A percentile compares a stretch with the other conserved stretches of the same genome.
These are phyloP conservation scores for Phataginus tetradactyla DNA, from an alignment of 2,797 vertebrate genomes.

Conservation along the genomic window DNA sequence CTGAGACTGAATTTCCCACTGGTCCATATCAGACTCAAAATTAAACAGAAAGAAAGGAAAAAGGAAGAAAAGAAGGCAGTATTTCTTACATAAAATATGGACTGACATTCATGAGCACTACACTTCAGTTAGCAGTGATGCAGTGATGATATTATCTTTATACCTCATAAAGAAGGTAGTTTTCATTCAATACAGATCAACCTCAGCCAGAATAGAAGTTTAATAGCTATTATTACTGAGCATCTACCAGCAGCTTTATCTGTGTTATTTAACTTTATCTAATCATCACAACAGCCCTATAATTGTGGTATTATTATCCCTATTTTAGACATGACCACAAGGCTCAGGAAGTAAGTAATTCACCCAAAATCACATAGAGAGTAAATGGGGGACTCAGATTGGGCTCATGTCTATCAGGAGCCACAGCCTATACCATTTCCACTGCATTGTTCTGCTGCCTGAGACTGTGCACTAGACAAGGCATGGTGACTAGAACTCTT, in stretches of 20 bases:
- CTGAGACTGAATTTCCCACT: not conserved
- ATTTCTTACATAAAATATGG: not conserved
- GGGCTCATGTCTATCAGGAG: not conserved
- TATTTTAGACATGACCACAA: not conserved
- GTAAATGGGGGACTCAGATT: not conserved
- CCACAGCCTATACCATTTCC: not conserved
- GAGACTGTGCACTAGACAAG: not conserved
- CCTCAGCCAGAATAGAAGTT: not conserved
- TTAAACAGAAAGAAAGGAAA: not conserved
- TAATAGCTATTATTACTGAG: not conserved
- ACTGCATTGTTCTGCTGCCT: not conserved
- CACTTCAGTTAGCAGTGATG: not conserved
- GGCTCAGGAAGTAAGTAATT: not conserved
- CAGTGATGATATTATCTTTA: not conserved
- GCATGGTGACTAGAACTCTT: not conserved
- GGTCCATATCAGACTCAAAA: not conserved
- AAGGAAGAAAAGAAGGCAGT: not conserved
- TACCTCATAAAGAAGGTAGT: not conserved
- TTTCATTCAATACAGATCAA: not conserved
- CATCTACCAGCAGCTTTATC: not conserved
- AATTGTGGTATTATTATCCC: not conserved
- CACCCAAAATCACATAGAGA: not conserved
- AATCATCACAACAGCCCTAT: not conserved
- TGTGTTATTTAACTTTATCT: slow-evolving; percentile 33
- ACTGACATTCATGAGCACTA: not conserved